Base-by-base conservation (phyloP, 2,797 vertebrate genomes). In the Chelmon rostratus region DNA sequence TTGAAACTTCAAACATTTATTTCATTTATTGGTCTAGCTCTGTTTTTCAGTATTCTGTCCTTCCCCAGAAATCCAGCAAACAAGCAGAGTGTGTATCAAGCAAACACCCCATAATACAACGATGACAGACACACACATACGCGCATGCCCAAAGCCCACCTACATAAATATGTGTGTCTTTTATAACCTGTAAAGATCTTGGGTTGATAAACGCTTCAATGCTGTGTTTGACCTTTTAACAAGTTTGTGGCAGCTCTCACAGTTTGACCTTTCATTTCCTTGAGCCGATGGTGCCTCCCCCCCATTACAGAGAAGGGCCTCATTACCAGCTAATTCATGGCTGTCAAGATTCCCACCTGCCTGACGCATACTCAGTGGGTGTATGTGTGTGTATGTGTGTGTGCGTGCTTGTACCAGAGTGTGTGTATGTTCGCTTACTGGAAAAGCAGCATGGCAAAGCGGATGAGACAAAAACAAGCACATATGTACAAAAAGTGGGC, bases 151-250 rank as follows among this genome's bases (percentile, higher is more conserved):
- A 50, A 23, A 63, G 7, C 10, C 21, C 38, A 37, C 25, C 18
- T n/a, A 31, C 50, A 88, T 44, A 46, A 73, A 65, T 69, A 75
- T 71, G 33, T 40, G 46, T 57, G 6, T 50, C 13, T 68, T 84
- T 75, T 25, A 65, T 54, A 73, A 78, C 67, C 61, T 56, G 50
- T 35, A 54, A 66, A 67, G 57, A 86, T 73, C 42, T 80, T n/a
- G 11, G 11, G 4, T 42, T 70, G 33, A 82, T 76, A 35, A 62
- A 75, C 28, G 61, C 63, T 23, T 79, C 25, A 35, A 4, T 75
- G 63, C 73, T 1, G 6, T 65, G 47, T 71, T 73, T 88, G 72
- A 88, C 81, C 84, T 90, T 91, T 90, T 63, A 79, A 76, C 73
- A 79, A 49, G 69, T 89, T 78, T 76, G 76, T 81, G 65, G 79